Conservation (phyloP, 2,888 invertebrate genomes). For the Rhopalosiphum nymphaeae region DNA sequence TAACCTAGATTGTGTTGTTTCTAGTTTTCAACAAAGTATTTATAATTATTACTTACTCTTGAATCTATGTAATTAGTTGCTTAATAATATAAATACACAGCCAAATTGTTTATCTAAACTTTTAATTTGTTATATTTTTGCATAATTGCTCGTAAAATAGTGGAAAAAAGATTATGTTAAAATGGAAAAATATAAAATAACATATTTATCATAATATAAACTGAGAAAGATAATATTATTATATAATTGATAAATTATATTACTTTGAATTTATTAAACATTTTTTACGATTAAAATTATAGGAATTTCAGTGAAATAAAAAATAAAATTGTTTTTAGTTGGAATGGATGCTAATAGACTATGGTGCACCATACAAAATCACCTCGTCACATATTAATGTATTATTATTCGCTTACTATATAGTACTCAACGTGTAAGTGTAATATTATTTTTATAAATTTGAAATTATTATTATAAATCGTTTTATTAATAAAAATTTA, state of each 20-base stretch:
- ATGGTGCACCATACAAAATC: neutral
- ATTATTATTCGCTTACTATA: neutral
- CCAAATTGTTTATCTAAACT: neutral
- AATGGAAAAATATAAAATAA: neutral
- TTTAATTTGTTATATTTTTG: neutral
- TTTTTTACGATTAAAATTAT: neutral
- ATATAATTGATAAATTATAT: neutral
- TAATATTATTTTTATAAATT: no score
- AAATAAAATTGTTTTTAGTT: neutral
- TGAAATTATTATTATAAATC: no score
- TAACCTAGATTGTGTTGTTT: neutral
- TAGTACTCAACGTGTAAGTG: neutral
- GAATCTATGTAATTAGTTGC: neutral
- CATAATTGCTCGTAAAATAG: neutral
- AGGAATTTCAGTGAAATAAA: neutral
- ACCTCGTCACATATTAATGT: neutral
- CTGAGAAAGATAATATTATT: neutral
- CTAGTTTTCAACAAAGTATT: neutral
- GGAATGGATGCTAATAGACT: neutral
- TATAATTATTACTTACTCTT: neutral
- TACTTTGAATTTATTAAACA: neutral
- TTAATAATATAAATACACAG: neutral
- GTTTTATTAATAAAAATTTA: no score
- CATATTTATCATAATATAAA: neutral
- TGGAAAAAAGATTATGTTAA: neutral